A percentile compares a stretch with the other conserved stretches of the same genome.
These are phyloP conservation scores for Heliconius erato DNA, from an alignment of 2,888 invertebrate genomes.

Conservation along the genomic window DNA sequence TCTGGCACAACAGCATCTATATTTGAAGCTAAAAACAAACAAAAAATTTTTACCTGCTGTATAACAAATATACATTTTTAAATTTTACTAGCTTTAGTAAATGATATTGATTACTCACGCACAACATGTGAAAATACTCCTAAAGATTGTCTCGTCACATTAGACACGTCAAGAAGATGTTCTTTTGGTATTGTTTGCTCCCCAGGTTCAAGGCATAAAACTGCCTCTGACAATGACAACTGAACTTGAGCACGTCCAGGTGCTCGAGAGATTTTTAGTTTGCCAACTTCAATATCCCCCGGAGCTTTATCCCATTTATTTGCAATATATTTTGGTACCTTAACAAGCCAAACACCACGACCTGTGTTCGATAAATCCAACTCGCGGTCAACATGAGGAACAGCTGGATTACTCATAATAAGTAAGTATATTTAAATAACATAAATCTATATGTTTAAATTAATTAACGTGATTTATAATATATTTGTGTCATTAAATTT, in stretches of 20 bases:
- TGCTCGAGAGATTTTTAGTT: conserved; percentile 93
- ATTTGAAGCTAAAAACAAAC: conserved; percentile 82
- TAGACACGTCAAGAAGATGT: conserved; percentile 95
- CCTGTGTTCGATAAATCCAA: conserved; percentile 95
- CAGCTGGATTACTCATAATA: conserved; percentile 62
- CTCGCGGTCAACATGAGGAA: conserved; percentile 90
- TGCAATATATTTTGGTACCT: conserved; percentile 98
- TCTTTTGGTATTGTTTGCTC: conserved; percentile 95
- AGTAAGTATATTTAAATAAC: neutral
- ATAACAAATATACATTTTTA: neutral
- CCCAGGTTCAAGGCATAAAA: conserved; percentile 91
- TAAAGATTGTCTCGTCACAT: conserved; percentile 95
- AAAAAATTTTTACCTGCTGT: neutral
- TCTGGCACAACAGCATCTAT: conserved; percentile 90
- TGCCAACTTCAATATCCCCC: conserved; percentile 97
- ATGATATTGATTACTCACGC: conserved; percentile 83
- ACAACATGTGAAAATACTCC: conserved; percentile 96
- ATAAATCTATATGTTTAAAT: neutral
- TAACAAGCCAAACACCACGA: conserved; percentile 98
- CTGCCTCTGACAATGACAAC: conserved; percentile 92
- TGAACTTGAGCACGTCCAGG: conserved; percentile 95
- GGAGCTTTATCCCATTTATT: conserved; percentile 97
- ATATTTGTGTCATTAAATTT: neutral
- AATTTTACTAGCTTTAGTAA: neutral
- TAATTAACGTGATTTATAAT: neutral